Evolutionary conservation across 2,888 invertebrate genomes (phyloP).

Genomic region (Drosophila histrio): DNA sequence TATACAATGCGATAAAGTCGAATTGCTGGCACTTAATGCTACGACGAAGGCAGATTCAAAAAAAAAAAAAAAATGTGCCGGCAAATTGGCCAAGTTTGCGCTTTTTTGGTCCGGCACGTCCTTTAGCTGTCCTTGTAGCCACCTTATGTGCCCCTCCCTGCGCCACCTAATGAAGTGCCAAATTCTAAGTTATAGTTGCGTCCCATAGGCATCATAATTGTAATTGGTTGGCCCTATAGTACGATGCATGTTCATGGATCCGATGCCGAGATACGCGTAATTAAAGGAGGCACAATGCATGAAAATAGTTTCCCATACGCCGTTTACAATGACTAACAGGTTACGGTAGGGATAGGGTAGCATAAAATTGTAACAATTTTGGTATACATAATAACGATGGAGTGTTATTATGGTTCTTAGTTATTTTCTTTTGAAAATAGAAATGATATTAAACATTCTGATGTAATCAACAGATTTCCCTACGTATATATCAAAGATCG

Average conservation of each 20-base stretch:
- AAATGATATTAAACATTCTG: too few relatives aligned
- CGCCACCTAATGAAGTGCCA: constrained; percentile 42
- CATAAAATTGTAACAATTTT: background rate
- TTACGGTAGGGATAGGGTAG: background rate
- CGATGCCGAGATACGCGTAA: constrained; percentile 32
- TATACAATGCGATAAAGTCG: constrained; percentile 66
- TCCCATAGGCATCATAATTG: constrained; percentile 41
- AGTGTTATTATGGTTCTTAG: too few relatives aligned
- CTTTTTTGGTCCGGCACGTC: constrained; percentile 18
- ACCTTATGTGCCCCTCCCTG: background rate
- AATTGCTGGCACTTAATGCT: constrained; percentile 61
- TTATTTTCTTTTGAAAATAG: too few relatives aligned
- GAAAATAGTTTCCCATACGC: constrained; percentile 8
- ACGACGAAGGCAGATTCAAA: constrained; percentile 3
- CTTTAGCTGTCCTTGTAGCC: constrained; percentile 6
- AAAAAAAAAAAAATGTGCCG: constrained; percentile 33
- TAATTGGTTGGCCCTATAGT: constrained; percentile 42
- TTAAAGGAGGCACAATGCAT: constrained; percentile 28
- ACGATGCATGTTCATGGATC: constrained; percentile 1
- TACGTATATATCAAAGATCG: too few relatives aligned
- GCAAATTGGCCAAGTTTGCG: constrained; percentile 62
- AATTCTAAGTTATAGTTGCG: constrained; percentile 68
- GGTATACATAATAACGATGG: too few relatives aligned
- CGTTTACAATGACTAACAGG: background rate
- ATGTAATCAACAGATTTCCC: too few relatives aligned